Percentiles rank a stretch among this genome's conserved stretches.
phyloP scores from a whole-genome alignment of 2,113 vertebrate genomes.

The Rhinopomastus cyanomelas region DNA sequence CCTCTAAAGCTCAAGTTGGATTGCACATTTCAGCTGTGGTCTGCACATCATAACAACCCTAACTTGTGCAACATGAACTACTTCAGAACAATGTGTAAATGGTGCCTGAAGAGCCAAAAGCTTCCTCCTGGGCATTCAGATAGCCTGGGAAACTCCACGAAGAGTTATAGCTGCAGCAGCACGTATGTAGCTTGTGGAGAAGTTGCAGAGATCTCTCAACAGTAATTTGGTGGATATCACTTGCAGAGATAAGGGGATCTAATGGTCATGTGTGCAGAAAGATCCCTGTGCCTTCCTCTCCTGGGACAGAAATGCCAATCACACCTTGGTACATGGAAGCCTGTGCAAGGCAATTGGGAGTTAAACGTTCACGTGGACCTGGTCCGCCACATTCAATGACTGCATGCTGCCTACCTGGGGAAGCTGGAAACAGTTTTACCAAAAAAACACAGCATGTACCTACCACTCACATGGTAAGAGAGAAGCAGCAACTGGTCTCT shows the following conservation, averaged over 20 bases:
- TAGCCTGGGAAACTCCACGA: not conserved
- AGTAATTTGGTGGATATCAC: not conserved
- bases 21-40: not conserved
- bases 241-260: not conserved
- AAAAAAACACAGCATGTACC: fast-evolving
- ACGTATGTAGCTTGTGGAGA: not conserved
- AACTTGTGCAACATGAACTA: not conserved
- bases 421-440: not conserved
- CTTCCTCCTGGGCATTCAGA: not conserved
- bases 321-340: not conserved
- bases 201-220: not conserved
- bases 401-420: not conserved
- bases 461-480: not conserved
- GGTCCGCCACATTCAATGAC: not conserved
- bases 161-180: not conserved
- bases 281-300: not conserved
- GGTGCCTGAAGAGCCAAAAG: not conserved
- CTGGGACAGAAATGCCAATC: not conserved
- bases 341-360: not conserved
- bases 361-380: not conserved
- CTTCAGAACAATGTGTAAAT: not conserved
- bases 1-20: not conserved
- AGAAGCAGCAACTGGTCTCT: not conserved
- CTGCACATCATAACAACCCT: not conserved
- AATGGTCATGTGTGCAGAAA: fast-evolving